Evolutionary conservation across 2,888 invertebrate genomes (phyloP).

Genomic region (Ptilodon capucinus): DNA sequence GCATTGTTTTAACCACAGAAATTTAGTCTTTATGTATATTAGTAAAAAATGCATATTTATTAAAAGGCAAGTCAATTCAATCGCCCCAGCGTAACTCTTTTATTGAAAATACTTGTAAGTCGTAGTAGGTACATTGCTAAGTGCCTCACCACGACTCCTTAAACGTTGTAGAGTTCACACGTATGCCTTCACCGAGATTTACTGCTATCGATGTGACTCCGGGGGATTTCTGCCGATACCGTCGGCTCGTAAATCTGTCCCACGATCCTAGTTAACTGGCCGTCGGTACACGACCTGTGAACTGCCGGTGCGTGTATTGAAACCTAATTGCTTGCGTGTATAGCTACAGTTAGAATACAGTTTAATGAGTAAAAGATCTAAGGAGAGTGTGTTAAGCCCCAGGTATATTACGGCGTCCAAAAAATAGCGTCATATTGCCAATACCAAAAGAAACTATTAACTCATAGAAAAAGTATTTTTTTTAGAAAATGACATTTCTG

Average conservation of each 20-base stretch:
- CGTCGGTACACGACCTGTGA: background rate
- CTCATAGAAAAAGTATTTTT: too few relatives aligned
- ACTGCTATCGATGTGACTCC: background rate
- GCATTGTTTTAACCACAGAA: too few relatives aligned
- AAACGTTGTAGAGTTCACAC: background rate
- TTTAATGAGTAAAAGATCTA: background rate
- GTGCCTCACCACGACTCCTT: background rate
- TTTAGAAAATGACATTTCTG: too few relatives aligned
- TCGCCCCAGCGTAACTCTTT: too few relatives aligned
- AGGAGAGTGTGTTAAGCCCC: too few relatives aligned
- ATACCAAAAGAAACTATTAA: too few relatives aligned
- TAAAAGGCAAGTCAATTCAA: too few relatives aligned
- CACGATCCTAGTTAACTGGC: background rate
- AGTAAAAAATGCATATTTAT: too few relatives aligned
- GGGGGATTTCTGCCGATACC: background rate
- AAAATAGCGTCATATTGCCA: too few relatives aligned
- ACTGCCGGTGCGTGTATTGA: background rate
- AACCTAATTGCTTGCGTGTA: background rate
- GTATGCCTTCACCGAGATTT: background rate
- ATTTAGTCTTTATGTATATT: too few relatives aligned
- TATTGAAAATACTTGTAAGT: too few relatives aligned
- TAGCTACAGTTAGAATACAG: background rate
- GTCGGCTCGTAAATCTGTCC: background rate
- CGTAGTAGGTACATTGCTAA: background rate
- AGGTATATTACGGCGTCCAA: too few relatives aligned